A percentile compares a stretch with the other conserved stretches of the same genome.
These are phyloP conservation scores for Tylochromis polylepis DNA, from an alignment of 2,113 vertebrate genomes.

Conservation along the genomic window DNA sequence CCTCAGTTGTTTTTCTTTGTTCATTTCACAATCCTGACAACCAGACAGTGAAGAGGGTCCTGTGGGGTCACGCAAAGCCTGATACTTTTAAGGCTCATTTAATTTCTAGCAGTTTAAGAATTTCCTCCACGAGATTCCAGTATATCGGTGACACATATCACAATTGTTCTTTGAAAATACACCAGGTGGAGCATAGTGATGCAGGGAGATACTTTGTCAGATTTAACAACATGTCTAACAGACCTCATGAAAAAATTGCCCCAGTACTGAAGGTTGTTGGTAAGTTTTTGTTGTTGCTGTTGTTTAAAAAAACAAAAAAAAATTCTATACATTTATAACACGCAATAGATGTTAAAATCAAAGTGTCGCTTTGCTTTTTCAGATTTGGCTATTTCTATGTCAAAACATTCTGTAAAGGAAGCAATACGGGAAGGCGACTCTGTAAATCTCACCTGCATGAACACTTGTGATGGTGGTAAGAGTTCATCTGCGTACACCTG, in stretches of 20 bases:
- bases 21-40: background rate
- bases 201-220: background rate
- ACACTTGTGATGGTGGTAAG: background rate
- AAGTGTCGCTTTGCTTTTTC: background rate
- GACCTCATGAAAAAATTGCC: accelerated
- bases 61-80: background rate
- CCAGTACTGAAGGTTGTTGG: constrained; percentile 1
- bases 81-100: accelerated
- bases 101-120: accelerated
- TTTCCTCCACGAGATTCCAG: background rate
- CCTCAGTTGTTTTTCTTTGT: constrained; percentile 6
- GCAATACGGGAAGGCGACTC: constrained; percentile 11
- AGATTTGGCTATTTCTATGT: background rate
- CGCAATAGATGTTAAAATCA: background rate
- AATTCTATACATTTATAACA: too few species aligned
- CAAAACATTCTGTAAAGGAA: background rate
- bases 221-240: background rate
- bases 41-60: accelerated
- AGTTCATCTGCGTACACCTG: background rate
- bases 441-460: constrained; percentile 20
- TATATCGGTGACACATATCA: background rate
- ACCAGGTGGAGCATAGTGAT: background rate
- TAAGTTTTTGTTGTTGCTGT: background rate
- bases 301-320: background rate
- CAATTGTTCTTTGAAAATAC: constrained; percentile 43